Evolutionary conservation across 2,113 vertebrate genomes (phyloP), one percentile per base, ranked within the genome.

Genomic region (Proterorhinus semilunaris): DNA sequence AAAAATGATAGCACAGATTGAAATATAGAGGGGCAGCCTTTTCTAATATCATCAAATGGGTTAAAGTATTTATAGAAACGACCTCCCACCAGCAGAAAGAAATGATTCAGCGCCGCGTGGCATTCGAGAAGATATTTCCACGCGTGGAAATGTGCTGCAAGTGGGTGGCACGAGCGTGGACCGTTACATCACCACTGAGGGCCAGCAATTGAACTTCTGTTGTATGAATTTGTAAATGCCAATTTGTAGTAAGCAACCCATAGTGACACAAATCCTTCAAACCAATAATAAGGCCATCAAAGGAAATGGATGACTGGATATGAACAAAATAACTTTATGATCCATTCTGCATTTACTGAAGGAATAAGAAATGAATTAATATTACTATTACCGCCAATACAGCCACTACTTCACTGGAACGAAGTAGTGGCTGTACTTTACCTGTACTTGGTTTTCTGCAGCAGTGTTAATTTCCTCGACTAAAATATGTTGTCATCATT

Each of bases 101-200:
- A 59, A 83, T 84, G 85, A 73, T 66, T 87, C 84, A 85, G 72
- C 46, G 66, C 46, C 64, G 36, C 7, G 69, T 78, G 77, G 74
- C 73, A 81, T 87, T 84, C 77, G 72, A 68, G 66, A 82, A 76
- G 65, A 75, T 67, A 69, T 49, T 57, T 15, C 48, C 21, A 66
- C 36, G 44, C 68, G 17, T 50, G 16, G 66, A 71, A 16, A 59
- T 65, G 66, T 73, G 59, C 57, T n/a, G 69, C 58, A 67, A 80
- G 79, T 36, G 81, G 79, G 62, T 66, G 58, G 58, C 9, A 72
- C 54, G 69, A 50, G 62, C 48, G 58, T 65, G 65, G 53, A 27
- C 42, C 15, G 8, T 27, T 27, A 57, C 51, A 27, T 61, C 42
- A 73, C 15, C n/a, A 12, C 11, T 27, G 48, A 13, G 62, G 63